Conservation (phyloP, 2,797 vertebrate genomes). For the Valencia hispanica region DNA sequence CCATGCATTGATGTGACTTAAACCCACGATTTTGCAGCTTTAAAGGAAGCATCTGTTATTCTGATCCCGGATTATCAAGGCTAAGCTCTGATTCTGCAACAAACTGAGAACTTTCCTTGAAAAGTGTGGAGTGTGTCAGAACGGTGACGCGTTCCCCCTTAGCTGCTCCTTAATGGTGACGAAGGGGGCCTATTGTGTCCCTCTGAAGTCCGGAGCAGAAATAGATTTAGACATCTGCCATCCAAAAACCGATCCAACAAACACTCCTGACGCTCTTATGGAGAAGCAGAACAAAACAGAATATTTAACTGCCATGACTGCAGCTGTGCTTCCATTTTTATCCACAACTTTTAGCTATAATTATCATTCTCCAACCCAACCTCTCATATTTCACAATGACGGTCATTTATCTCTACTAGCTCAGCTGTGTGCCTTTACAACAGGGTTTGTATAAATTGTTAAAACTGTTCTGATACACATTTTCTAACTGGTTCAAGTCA, state of each 20-base stretch:
- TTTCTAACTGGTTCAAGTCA: not conserved
- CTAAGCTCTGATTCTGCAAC: not conserved
- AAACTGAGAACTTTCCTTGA: not conserved
- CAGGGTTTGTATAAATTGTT: not conserved
- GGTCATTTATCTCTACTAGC: not conserved
- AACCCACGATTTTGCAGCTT: too few relatives aligned
- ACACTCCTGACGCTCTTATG: not conserved
- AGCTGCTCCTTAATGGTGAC: not conserved
- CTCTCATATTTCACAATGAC: not conserved
- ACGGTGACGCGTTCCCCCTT: not conserved
- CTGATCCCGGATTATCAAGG: not conserved
- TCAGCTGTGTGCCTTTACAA: not conserved
- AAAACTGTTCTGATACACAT: not conserved
- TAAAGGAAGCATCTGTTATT: not conserved
- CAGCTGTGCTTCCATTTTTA: conserved; percentile 6
- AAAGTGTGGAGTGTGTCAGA: too few relatives aligned
- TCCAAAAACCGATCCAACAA: conserved; percentile 1
- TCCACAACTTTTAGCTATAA: not conserved
- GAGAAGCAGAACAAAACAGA: not conserved
- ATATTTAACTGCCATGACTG: not conserved
- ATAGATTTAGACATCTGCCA: conserved; percentile 8
- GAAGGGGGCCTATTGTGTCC: not conserved
- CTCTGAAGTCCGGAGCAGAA: not conserved
- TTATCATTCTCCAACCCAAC: not conserved
- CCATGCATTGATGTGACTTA: too few relatives aligned